These are phyloP conservation scores for Scolopax mira DNA, from an alignment of 2,113 vertebrate species.

Conservation along the genomic window DNA sequence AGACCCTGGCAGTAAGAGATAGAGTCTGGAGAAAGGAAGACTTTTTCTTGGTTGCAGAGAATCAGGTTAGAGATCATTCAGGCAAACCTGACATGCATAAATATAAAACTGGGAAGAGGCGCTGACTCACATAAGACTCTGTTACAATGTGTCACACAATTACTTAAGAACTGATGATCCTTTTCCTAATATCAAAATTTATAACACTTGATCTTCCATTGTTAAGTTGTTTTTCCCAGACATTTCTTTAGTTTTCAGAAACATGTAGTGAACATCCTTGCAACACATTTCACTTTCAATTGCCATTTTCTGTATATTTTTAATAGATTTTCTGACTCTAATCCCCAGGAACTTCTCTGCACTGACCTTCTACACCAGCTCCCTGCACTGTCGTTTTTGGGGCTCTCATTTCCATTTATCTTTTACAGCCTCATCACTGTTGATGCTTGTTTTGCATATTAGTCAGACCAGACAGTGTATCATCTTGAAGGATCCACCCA, in stretches of 20 bases:
- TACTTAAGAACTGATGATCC: not conserved
- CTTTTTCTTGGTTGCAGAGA: not conserved
- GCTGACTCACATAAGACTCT: too few relatives aligned
- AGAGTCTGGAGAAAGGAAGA: not conserved
- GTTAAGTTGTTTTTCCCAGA: not conserved
- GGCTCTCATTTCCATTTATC: slow-evolving; percentile 41
- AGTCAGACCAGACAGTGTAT: slow-evolving; percentile 48
- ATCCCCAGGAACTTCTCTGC: not conserved
- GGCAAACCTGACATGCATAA: not conserved
- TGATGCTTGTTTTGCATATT: slow-evolving; percentile 27
- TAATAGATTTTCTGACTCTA: not conserved
- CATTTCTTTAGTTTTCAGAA: not conserved
- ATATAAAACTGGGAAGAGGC: too few relatives aligned
- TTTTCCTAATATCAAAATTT: not conserved
- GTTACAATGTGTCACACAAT: not conserved
- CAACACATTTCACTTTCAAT: not conserved
- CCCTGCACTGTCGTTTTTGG: not conserved
- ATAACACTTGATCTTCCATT: not conserved
- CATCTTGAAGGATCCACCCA: slow-evolving; percentile 67
- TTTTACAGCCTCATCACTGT: not conserved
- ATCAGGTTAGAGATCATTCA: not conserved
- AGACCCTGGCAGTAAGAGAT: not conserved
- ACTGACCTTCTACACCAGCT: slow-evolving; percentile 12
- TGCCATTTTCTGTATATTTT: slow-evolving; percentile 12
- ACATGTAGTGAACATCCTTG: not conserved